A percentile compares a stretch with the other conserved stretches of the same genome.
Evolutionary conservation across 2,797 vertebrate species (phyloP).

Genomic region (Poeciliopsis paucimaculata): DNA sequence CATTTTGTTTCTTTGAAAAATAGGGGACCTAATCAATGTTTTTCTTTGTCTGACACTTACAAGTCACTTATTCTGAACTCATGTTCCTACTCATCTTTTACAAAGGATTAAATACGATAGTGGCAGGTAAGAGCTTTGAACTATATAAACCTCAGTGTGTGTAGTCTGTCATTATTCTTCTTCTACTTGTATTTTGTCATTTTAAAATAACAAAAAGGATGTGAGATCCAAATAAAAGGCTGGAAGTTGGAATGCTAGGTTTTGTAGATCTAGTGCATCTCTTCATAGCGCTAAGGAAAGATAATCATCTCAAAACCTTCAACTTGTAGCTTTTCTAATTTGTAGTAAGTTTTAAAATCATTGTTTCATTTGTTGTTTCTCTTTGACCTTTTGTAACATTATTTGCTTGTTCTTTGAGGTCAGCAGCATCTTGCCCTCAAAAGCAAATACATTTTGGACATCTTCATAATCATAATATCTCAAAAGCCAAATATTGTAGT

Average conservation of each 20-base stretch:
- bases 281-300: not conserved
- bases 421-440: not conserved
- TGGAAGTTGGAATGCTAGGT: too few relatives aligned
- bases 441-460: not conserved
- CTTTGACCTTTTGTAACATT: not conserved
- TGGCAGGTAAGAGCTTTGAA: not conserved
- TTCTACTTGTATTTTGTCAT: too few relatives aligned
- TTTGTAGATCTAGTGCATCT: not conserved
- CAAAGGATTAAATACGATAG: not conserved
- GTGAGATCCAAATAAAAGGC: too few relatives aligned
- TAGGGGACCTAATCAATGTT: conserved; percentile 3
- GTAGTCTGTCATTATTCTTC: not conserved
- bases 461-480: not conserved
- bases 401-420: too few relatives aligned
- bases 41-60: not conserved
- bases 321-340: too few relatives aligned
- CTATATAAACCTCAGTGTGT: not conserved
- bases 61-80: conserved; percentile 5
- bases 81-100: conserved; percentile 15
- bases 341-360: not conserved
- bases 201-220: too few relatives aligned
- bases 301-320: too few relatives aligned
- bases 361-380: not conserved
- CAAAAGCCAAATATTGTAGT: not conserved
- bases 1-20: conserved; percentile 39